Evolutionary conservation across 2,888 invertebrate genomes (phyloP).

Genomic region (Tromatobia lineatoria): DNA sequence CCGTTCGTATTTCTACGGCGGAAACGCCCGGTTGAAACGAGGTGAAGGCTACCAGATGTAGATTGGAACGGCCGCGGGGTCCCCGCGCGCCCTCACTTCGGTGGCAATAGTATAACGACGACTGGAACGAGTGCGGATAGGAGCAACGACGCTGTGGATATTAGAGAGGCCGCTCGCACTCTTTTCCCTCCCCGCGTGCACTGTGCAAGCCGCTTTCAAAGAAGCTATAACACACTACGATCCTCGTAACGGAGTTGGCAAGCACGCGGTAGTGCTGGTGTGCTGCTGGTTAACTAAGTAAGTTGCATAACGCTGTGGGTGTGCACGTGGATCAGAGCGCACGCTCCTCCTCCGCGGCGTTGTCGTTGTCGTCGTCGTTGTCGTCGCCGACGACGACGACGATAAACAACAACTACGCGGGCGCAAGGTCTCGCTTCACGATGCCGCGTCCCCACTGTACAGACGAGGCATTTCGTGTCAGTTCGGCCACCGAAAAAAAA

Average conservation of each 20-base stretch:
- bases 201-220: conserved; percentile 8
- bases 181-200: conserved; percentile 17
- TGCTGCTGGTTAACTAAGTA: conserved; percentile 58
- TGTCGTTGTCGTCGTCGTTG: conserved; percentile 35
- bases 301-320: conserved; percentile 77
- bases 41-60: conserved; percentile 82
- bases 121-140: conserved; percentile 48
- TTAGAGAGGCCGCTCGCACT: conserved; percentile 36
- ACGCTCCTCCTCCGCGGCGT: conserved; percentile 59
- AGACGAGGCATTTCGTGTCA: too few species aligned
- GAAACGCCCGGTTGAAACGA: conserved; percentile 83
- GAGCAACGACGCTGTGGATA: conserved; percentile 50
- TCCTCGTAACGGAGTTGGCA: conserved; percentile 45
- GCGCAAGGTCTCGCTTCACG: conserved; percentile 57
- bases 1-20: conserved; percentile 77
- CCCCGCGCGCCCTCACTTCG: conserved; percentile 53
- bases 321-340: conserved; percentile 71
- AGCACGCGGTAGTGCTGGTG: not conserved
- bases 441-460: conserved; percentile 24
- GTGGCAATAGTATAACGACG: conserved; percentile 65
- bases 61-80: conserved; percentile 70
- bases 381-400: conserved; percentile 22
- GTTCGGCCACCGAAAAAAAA: too few species aligned
- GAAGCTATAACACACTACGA: conserved; percentile 23
- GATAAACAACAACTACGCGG: conserved; percentile 60